Evolutionary conservation across 1,140 invertebrate genomes (phyloP), one percentile per base, ranked within the genome.

Genomic region (Cydia fagiglandana): DNA sequence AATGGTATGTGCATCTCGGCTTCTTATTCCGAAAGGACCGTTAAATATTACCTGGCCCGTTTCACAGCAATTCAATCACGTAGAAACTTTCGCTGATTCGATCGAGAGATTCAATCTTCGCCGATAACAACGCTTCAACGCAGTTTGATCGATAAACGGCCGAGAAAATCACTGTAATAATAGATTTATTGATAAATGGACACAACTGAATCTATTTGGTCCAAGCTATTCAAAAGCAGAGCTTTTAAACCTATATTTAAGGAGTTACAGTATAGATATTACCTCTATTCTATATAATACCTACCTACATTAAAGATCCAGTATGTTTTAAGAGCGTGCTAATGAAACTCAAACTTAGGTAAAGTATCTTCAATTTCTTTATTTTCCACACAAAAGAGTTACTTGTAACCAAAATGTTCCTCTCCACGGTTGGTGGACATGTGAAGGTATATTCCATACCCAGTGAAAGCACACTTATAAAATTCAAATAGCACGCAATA

Each of bases 401-500:
- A 41, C 41, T 10, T 45, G 45, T 47, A 47, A 47, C 13, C 45
- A 53, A n/a, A 53, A 53, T 53, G 5, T 53, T 17, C n/a, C 50
- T 50, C 47, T 53, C 6, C 50, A 53, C 50, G n/a, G 20, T 24
- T 20, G 20, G 56, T 61, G 9, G 15, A 61, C 12, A 20, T 24
- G 56, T 61, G 56, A 47, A 47, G 9, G 56, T 10, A 41, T 41
- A 41, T n/a, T 61, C 20, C 56, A 61, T 61, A 61, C 56, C 10
- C 66, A 77, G 75, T 50, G 78, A 81, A 79, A 80, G 77, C 74
- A 66, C 50, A 79, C 38, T 53, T 77, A 81, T 79, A 75, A 76
- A 77, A 81, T 76, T 79, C 77, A 77, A 77, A 77, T 64, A 50
- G 64, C 73, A 70, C 77, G 78, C 76, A 77, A 68, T 77, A 79